Evolutionary conservation across 1,140 invertebrate species (phyloP).

Genomic region (Drosophila kikkawai): DNA sequence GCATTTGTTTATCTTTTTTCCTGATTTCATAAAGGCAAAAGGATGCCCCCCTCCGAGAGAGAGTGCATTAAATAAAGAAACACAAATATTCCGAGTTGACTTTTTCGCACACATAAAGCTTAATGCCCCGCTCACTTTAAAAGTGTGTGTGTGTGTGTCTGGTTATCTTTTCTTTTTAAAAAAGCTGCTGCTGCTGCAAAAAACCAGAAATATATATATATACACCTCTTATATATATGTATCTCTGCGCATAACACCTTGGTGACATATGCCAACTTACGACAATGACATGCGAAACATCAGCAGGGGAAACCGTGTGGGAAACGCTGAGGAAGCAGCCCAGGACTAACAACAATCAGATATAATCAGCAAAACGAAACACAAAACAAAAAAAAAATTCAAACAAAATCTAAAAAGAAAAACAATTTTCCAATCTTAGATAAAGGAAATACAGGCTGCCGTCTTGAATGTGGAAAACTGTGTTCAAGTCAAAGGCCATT

Average conservation of each 20-base stretch:
- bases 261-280: constrained; percentile 77
- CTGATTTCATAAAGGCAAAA: neutral
- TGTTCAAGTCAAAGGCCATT: constrained; percentile 1
- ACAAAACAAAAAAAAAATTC: neutral
- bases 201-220: constrained; percentile 1
- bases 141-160: constrained; percentile 2
- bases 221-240: constrained; percentile 4
- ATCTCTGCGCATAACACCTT: constrained; percentile 61
- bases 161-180: constrained; percentile 21
- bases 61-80: constrained; percentile 23
- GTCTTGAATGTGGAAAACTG: constrained; percentile 17
- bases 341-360: constrained; percentile 31
- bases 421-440: constrained; percentile 45
- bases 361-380: constrained; percentile 26
- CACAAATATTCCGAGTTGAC: constrained; percentile 36
- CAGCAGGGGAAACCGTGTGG: constrained; percentile 7
- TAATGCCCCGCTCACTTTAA: constrained; percentile 17
- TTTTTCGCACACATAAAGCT: constrained; percentile 54
- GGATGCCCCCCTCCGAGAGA: neutral
- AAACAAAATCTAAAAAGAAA: constrained; percentile 1
- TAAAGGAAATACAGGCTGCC: constrained; percentile 11
- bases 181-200: constrained; percentile 24
- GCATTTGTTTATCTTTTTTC: neutral
- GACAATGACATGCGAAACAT: constrained; percentile 69
- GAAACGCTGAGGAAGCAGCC: constrained; percentile 18